A percentile compares a stretch with the other conserved stretches of the same genome.
These are phyloP conservation scores for Cryptomyrus ogoouensis DNA, from an alignment of 2,113 vertebrate genomes.

Conservation along the genomic window DNA sequence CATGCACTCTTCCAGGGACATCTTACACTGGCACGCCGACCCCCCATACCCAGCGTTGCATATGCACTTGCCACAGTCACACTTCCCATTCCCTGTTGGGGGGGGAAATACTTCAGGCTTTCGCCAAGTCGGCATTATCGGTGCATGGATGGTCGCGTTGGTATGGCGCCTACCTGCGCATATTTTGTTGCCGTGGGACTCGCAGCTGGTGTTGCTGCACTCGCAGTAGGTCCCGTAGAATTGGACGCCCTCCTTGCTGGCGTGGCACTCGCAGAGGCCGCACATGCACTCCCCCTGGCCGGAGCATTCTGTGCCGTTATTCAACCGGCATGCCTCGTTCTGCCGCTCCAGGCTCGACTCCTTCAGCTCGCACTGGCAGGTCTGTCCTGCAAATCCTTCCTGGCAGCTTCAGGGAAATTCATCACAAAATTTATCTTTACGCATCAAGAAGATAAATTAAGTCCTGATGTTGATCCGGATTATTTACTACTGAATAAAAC, in stretches of 20 bases:
- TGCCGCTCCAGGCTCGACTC: slow-evolving; percentile 60
- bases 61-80: slow-evolving; percentile 68
- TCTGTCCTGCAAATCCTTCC: slow-evolving; percentile 59
- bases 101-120: background rate
- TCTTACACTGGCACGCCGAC: slow-evolving; percentile 74
- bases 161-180: slow-evolving; percentile 64
- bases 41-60: slow-evolving; percentile 57
- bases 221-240: slow-evolving; percentile 76
- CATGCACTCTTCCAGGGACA: slow-evolving; percentile 48
- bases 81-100: slow-evolving; percentile 59
- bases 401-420: slow-evolving; percentile 62
- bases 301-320: slow-evolving; percentile 75
- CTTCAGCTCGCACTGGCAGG: slow-evolving; percentile 72
- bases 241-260: slow-evolving; percentile 40
- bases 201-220: slow-evolving; percentile 78
- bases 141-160: background rate
- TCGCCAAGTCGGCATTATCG: background rate
- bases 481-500: background rate
- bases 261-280: slow-evolving; percentile 76
- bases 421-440: background rate
- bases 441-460: background rate
- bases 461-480: background rate
- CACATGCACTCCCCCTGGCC: slow-evolving; percentile 86
- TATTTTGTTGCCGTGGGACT: slow-evolving; percentile 54
- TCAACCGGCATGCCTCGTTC: slow-evolving; percentile 60